Evolutionary conservation across 2,888 invertebrate species (phyloP).

Genomic region (Balanococcus diminutus): DNA sequence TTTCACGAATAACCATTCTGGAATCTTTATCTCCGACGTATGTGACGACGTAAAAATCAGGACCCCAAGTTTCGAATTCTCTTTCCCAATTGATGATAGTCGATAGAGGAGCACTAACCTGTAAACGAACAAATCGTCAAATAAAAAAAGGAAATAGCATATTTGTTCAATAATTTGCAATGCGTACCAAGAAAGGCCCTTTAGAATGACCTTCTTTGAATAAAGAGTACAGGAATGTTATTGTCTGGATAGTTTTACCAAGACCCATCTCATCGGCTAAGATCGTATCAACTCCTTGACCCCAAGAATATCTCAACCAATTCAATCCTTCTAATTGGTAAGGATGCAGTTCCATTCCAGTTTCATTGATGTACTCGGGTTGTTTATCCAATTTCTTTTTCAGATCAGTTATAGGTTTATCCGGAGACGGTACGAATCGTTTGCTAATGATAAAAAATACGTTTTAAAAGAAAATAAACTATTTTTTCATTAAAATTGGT

Average conservation of each 20-base stretch:
- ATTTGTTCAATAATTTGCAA: not conserved
- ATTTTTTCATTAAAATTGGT: not conserved
- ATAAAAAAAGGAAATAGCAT: not conserved
- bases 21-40: slow-evolving; percentile 89
- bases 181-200: slow-evolving; percentile 85
- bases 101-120: slow-evolving; percentile 92
- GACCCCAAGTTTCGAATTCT: slow-evolving; percentile 99
- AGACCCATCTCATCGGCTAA: slow-evolving; percentile 99
- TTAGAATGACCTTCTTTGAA: slow-evolving; percentile 98
- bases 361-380: slow-evolving; percentile 88
- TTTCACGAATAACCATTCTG: slow-evolving; percentile 90
- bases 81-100: slow-evolving; percentile 99
- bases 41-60: slow-evolving; percentile 93
- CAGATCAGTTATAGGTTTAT: slow-evolving; percentile 83
- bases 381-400: slow-evolving; percentile 95
- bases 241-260: slow-evolving; percentile 99
- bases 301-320: slow-evolving; percentile 97
- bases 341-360: slow-evolving; percentile 93
- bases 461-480: too few species aligned
- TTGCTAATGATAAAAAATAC: not conserved
- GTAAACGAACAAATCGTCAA: not conserved
- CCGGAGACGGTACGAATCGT: slow-evolving; percentile 84
- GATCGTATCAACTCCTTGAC: slow-evolving; percentile 95
- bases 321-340: slow-evolving; percentile 98
- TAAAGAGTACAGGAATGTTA: slow-evolving; percentile 94